A percentile compares a stretch with the other conserved stretches of the same genome.
Evolutionary conservation across 2,888 invertebrate genomes (phyloP).

Genomic region (Priocnemis perturbator): DNA sequence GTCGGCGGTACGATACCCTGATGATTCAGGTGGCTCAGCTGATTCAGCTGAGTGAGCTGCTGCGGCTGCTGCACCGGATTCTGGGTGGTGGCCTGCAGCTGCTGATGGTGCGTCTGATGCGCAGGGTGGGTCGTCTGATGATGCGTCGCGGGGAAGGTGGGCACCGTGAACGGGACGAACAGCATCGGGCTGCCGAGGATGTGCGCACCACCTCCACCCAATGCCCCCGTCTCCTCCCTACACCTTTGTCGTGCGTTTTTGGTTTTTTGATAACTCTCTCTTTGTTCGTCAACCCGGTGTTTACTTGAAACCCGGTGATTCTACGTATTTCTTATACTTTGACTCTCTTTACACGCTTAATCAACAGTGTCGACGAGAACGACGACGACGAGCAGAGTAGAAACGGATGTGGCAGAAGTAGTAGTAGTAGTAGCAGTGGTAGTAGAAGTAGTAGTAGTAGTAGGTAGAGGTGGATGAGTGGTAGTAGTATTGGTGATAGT

Average conservation of each 20-base stretch:
- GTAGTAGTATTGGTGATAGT: conserved; percentile 30
- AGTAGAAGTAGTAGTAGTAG: conserved; percentile 26
- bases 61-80: conserved; percentile 65
- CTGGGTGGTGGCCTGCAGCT: conserved; percentile 65
- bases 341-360: conserved; percentile 18
- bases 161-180: conserved; percentile 75
- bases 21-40: conserved; percentile 72
- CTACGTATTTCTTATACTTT: background rate
- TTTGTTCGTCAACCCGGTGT: conserved; percentile 47
- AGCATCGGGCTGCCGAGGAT: conserved; percentile 76
- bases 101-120: conserved; percentile 70
- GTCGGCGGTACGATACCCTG: conserved; percentile 68
- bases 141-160: conserved; percentile 73
- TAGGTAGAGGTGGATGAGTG: conserved; percentile 34
- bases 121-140: conserved; percentile 70
- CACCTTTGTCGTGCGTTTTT: conserved; percentile 69
- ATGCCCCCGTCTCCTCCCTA: conserved; percentile 75
- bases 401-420: no score
- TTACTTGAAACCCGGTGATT: conserved; percentile 5
- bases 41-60: conserved; percentile 67
- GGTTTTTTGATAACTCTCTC: conserved; percentile 48
- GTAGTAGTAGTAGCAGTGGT: no score
- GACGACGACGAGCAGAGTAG: conserved; percentile 19
- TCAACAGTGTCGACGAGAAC: conserved; percentile 50
- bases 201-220: conserved; percentile 75